Base-by-base conservation (phyloP, 1,140 invertebrate species). In the Drosophila bocki region DNA sequence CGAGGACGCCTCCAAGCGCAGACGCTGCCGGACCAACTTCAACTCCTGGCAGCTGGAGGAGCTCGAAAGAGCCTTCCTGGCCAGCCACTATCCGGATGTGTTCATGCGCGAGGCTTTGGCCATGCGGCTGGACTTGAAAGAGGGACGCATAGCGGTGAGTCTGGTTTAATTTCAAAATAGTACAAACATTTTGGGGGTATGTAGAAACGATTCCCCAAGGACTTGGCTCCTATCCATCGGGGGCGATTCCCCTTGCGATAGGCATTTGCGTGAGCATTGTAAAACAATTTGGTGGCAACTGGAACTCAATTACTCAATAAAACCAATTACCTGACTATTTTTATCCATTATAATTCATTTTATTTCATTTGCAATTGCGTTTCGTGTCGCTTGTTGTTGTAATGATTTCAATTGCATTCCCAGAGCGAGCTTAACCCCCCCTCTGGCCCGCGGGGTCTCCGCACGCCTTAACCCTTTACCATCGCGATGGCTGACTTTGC, bases 21-120 rank as follows among this genome's bases (percentile, higher is more conserved):
- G 98, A 63, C 95, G 99, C 72, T 99, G 98, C 48, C 93, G 99
- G 80, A 99, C 99, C 37, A 99, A 99, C 94, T 99, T 99, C 94
- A 99, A 98, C 94, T 98, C 97, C 79, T 99, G 98, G 98, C 99
- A 99, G 94, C 94, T 99, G 91, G 98, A 99, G 91, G 98, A 99
- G 94, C 94, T 99, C 91, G 99, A 99, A 93, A 94, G 97, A 68
- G 98, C 98, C 2, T 99, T 99, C 94, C 94, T 98, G 59, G 96
- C 97, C 58, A 98, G 97, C 75, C 99, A 99, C 94, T 99, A 99
- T 94, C 99, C 99, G 3, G 98, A 99, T 93, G 97, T 99, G 56
- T 99, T 99, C 94, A 99, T 99, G 98, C 95, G 99, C 75, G 98
- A 99, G 92, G 97, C 98, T 0, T 93, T 99, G 62, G 98, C 98